Evolutionary conservation across 2,797 vertebrate genomes (phyloP).

Genomic region (Notolabrus celidotus): DNA sequence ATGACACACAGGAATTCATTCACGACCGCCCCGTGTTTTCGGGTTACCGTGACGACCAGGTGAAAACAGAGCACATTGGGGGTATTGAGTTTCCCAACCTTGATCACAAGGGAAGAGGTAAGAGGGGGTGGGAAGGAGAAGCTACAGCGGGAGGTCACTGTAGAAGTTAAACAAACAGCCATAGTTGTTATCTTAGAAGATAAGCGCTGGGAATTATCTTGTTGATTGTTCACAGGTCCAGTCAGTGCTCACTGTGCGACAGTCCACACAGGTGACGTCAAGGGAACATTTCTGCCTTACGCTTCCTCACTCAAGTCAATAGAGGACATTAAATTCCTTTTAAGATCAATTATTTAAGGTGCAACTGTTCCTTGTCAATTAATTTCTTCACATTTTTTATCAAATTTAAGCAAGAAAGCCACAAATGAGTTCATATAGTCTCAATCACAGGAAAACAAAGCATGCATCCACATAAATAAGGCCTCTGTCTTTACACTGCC

Average conservation of each 20-base stretch:
- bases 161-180: constrained; percentile 82
- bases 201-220: constrained; percentile 77
- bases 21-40: constrained; percentile 73
- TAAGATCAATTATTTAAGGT: constrained; percentile 29
- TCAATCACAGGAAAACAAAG: constrained; percentile 15
- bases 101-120: constrained; percentile 63
- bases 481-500: neutral
- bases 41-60: constrained; percentile 84
- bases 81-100: constrained; percentile 77
- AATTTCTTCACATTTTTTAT: constrained; percentile 34
- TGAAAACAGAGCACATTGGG: constrained; percentile 71
- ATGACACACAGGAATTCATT: constrained; percentile 82
- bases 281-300: constrained; percentile 23
- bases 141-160: constrained; percentile 64
- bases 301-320: constrained; percentile 17
- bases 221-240: constrained; percentile 73
- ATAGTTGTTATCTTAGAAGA: constrained; percentile 77
- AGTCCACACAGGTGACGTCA: constrained; percentile 45
- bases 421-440: constrained; percentile 26
- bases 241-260: constrained; percentile 43
- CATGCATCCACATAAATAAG: constrained; percentile 54
- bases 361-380: constrained; percentile 34
- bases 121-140: constrained; percentile 16
- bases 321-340: neutral
- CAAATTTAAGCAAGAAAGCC: constrained; percentile 19